Percentiles rank a stretch among this genome's conserved stretches.
These are phyloP conservation scores for Drosophila barbarae DNA, from an alignment of 2,888 invertebrate genomes.

Conservation along the genomic window DNA sequence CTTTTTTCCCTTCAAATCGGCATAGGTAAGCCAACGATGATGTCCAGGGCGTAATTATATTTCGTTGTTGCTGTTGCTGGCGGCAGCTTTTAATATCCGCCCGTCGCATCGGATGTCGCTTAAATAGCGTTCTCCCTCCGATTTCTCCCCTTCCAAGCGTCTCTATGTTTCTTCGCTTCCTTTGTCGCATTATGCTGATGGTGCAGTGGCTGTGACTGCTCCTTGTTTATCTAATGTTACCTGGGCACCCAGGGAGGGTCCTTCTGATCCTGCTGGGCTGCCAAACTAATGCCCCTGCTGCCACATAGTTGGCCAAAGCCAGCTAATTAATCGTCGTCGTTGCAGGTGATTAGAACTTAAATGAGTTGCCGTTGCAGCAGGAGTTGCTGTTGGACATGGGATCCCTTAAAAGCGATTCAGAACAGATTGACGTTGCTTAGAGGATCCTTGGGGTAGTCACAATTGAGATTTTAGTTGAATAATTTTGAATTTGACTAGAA, in stretches of 20 bases:
- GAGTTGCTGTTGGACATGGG: conserved; percentile 1
- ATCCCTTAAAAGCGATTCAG: not conserved
- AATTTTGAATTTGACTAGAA: not conserved
- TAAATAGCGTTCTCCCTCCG: conserved; percentile 48
- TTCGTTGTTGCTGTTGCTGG: conserved; percentile 38
- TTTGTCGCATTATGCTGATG: conserved; percentile 57
- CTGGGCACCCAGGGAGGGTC: not conserved
- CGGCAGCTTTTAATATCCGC: conserved; percentile 61
- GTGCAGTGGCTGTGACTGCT: conserved; percentile 21
- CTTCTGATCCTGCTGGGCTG: conserved; percentile 15
- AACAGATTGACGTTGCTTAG: not conserved
- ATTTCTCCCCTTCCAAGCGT: not conserved
- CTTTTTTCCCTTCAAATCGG: not conserved
- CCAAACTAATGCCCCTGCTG: conserved; percentile 67
- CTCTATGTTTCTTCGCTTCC: conserved; percentile 2
- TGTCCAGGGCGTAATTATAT: conserved; percentile 53
- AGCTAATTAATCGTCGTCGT: conserved; percentile 71
- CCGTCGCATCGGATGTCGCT: conserved; percentile 57
- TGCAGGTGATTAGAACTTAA: conserved; percentile 73
- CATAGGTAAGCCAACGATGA: not conserved
- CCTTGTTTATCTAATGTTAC: conserved; percentile 56
- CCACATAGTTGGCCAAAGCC: conserved; percentile 52
- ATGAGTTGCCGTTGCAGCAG: conserved; percentile 60
- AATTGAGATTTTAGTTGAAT: not conserved
- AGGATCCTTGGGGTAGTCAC: not conserved